Evolutionary conservation across 2,113 vertebrate genomes (phyloP).

Genomic region (Bombycilla garrulus): DNA sequence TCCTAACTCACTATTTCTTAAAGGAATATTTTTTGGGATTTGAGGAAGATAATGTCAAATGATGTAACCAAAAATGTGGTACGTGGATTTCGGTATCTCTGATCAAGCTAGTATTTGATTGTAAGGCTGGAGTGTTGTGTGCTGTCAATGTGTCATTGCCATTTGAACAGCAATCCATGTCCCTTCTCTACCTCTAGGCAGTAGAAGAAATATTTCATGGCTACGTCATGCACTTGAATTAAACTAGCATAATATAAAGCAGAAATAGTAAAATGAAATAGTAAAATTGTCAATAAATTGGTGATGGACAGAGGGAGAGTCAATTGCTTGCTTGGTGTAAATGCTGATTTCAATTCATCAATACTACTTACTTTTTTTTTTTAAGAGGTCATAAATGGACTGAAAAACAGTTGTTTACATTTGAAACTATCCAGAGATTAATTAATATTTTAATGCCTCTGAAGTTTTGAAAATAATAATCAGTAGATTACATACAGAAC

Average conservation of each 20-base stretch:
- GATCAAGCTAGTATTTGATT: background rate
- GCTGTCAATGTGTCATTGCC: background rate
- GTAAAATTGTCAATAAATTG: background rate
- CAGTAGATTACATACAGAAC: background rate
- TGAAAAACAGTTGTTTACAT: background rate
- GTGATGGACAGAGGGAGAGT: accelerated
- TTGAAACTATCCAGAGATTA: background rate
- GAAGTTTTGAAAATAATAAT: background rate
- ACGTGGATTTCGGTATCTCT: background rate
- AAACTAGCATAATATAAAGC: background rate
- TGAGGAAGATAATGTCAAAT: background rate
- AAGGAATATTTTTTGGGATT: background rate
- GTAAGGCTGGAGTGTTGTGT: background rate
- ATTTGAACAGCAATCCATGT: background rate
- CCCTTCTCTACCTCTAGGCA: background rate
- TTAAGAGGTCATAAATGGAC: background rate
- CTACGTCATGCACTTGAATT: background rate
- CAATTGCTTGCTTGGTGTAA: background rate
- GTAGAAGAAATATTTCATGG: background rate
- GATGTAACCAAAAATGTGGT: background rate
- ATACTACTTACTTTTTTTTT: background rate
- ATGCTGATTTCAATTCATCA: background rate
- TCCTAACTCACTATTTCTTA: background rate
- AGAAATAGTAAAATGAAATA: background rate
- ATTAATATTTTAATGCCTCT: background rate